These are phyloP conservation scores for Trissolcus basalis DNA, from an alignment of 1,140 invertebrate genomes.

Conservation along the genomic window DNA sequence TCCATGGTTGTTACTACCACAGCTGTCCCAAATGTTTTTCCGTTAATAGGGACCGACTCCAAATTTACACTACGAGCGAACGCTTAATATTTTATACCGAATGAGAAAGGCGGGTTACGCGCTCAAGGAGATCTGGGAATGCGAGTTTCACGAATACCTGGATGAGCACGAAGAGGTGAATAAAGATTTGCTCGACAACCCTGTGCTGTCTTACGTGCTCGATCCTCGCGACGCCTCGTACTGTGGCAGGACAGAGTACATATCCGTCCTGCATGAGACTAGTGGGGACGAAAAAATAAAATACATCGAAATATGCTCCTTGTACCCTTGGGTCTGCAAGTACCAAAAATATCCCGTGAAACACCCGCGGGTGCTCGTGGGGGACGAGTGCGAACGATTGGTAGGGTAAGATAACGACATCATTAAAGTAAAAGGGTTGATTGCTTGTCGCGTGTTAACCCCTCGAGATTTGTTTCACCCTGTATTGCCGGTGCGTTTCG, in stretches of 20 bases:
- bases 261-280: constrained; percentile 49
- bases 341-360: too few relatives aligned
- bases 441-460: constrained; percentile 62
- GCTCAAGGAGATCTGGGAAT: constrained; percentile 4
- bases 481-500: constrained; percentile 51
- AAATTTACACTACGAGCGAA: not conserved
- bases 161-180: not conserved
- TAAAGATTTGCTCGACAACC: constrained; percentile 6
- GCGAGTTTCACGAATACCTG: not conserved
- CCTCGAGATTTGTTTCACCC: constrained; percentile 63
- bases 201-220: not conserved
- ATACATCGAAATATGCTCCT: constrained; percentile 64
- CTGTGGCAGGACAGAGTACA: not conserved
- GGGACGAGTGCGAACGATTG: constrained; percentile 10
- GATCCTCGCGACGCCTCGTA: constrained; percentile 55
- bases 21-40: constrained; percentile 28
- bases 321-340: constrained; percentile 60
- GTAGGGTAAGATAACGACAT: constrained; percentile 11
- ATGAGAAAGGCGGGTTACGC: not conserved
- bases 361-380: constrained; percentile 64
- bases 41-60: constrained; percentile 1
- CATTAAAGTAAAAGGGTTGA: constrained; percentile 48
- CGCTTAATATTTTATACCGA: not conserved
- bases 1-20: constrained; percentile 45
- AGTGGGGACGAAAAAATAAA: constrained; percentile 61